These are phyloP conservation scores for Drosophila ochracea DNA, from an alignment of 2,888 invertebrate genomes.

Conservation along the genomic window DNA sequence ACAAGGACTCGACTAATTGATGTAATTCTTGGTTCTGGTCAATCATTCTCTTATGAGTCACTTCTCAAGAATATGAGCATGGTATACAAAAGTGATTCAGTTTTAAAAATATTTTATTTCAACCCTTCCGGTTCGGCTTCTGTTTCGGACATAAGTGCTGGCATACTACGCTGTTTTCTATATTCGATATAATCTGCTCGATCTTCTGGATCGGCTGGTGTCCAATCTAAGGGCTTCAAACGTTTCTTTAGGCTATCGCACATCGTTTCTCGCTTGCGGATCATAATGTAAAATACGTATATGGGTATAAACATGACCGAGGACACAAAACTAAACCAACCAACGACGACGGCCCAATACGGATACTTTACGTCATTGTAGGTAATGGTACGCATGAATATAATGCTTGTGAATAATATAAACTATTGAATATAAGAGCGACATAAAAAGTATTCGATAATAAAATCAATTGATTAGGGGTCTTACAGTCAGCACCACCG, in stretches of 20 bases:
- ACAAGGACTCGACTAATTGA: background rate
- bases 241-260: conserved; percentile 82
- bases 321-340: conserved; percentile 89
- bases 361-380: conserved; percentile 86
- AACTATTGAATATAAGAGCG: conserved; percentile 36
- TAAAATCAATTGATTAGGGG: background rate
- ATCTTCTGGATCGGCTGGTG: conserved; percentile 86
- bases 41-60: background rate
- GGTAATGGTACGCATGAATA: conserved; percentile 87
- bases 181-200: conserved; percentile 69
- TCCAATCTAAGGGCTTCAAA: conserved; percentile 86
- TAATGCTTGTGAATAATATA: conserved; percentile 88
- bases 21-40: background rate
- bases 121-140: conserved; percentile 19
- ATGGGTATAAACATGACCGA: conserved; percentile 92
- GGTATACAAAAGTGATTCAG: background rate
- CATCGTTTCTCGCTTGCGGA: conserved; percentile 80
- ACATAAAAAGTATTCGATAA: too few species aligned
- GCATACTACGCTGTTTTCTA: conserved; percentile 35
- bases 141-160: conserved; percentile 67
- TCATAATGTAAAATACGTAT: conserved; percentile 87
- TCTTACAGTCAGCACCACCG: conserved; percentile 89
- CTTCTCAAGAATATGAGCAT: background rate
- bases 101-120: background rate
- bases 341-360: conserved; percentile 87